Base-by-base conservation (phyloP, 1,140 invertebrate genomes). In the Cydia fagiglandana region DNA sequence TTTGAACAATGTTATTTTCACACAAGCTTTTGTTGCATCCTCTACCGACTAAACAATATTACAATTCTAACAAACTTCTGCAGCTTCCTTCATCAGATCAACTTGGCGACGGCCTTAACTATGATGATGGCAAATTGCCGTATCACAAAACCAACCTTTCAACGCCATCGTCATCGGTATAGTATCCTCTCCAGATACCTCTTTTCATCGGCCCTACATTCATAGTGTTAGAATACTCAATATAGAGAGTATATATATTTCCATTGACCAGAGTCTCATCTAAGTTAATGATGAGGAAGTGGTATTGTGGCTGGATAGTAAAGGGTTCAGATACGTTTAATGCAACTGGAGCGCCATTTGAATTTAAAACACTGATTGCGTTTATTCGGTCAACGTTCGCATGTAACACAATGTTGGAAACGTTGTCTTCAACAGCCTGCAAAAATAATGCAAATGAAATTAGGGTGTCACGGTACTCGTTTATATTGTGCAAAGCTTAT, bases 201-300 rank as follows among this genome's bases (percentile, higher is more conserved):
- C 89, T 84, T 50, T 89, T 91, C 87, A 92, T 89, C 0, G 91
- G 91, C 1, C 89, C 89, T 47, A 89, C 88, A 74, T 92, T 92
- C 89, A 92, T 92, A 24, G 82, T 86, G 56, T 82, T 88, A 0
- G 78, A 83, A 64, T 92, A 92, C 17, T 84, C 81, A 30, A 92
- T 89, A 15, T 56, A 70, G 13, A 92, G 73, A 0, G 84, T 86
- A 73, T 92, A 92, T 70, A 86, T 91, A 6, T 41, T 77, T 24
- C 79, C 78, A 41, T 81, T 47, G 12, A 41, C 75, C 20, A 92
- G 75, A 0, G 80, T 10, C 76, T 86, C 53, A 6, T 70, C 75
- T 15, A 90, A 73, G 41, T 91, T 88, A 7, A 92, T 82, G 47
- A 77, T 88, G 12, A 92, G 77, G 74, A 92, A 91, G 78, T 91